Conservation (phyloP, 1,140 invertebrate species). For the Macrotrachela quadricornifera region DNA sequence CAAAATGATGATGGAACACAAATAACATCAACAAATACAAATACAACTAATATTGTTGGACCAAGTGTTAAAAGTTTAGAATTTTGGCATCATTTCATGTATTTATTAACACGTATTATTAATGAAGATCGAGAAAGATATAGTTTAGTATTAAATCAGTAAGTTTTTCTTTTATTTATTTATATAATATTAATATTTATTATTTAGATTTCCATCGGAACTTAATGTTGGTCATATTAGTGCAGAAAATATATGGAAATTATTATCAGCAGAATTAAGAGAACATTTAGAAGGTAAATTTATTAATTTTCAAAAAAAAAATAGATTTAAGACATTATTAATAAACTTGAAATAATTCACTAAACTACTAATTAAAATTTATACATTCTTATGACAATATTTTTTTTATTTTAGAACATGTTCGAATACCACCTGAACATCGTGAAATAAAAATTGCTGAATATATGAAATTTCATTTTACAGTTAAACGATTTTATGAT, state of each 20-base stretch:
- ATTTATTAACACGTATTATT: constrained; percentile 9
- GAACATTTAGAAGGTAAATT: constrained; percentile 58
- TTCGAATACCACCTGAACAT: constrained; percentile 42
- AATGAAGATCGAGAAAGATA: constrained; percentile 10
- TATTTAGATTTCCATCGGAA: constrained; percentile 39
- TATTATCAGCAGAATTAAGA: constrained; percentile 92
- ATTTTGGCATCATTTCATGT: constrained; percentile 9
- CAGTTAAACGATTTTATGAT: constrained; percentile 93
- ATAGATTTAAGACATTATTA: too few species aligned
- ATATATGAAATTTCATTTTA: constrained; percentile 98
- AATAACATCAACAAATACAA: constrained; percentile 39
- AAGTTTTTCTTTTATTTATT: background rate
- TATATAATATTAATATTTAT: background rate
- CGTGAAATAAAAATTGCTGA: constrained; percentile 84
- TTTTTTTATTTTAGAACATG: constrained; percentile 50
- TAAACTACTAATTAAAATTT: too few species aligned
- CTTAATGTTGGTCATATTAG: constrained; percentile 56
- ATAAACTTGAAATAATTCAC: too few species aligned
- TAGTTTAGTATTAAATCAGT: constrained; percentile 8
- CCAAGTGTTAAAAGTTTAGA: constrained; percentile 7
- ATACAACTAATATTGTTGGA: constrained; percentile 87
- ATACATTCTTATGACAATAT: too few species aligned
- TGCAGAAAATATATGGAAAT: constrained; percentile 82
- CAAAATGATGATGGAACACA: constrained; percentile 11
- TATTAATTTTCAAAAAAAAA: background rate